phyloP scores from a whole-genome alignment of 2,888 invertebrate species.

The Stenurella melanura region DNA sequence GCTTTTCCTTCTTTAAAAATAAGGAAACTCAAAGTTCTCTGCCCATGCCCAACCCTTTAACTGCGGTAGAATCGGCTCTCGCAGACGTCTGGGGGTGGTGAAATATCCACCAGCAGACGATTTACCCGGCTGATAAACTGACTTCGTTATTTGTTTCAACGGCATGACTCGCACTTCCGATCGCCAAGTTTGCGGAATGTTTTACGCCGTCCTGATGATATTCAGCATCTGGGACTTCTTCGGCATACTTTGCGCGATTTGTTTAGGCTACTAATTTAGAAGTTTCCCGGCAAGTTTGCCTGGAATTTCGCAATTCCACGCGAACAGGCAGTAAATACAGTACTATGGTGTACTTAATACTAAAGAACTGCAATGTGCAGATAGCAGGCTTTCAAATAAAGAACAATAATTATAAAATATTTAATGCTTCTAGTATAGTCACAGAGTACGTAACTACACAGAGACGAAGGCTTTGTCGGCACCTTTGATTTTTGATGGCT shows the following conservation, averaged over 20 bases:
- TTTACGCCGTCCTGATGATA: conserved; percentile 5
- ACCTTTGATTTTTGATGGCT: too few species aligned
- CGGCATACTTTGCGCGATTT: conserved; percentile 9
- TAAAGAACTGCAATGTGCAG: too few species aligned
- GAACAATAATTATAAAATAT: too few species aligned
- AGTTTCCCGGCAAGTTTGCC: neutral
- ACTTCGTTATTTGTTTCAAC: conserved; percentile 16
- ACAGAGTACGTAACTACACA: too few species aligned
- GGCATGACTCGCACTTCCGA: neutral
- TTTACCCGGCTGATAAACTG: conserved; percentile 3
- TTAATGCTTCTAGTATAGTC: too few species aligned
- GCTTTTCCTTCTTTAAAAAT: neutral
- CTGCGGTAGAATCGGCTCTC: neutral
- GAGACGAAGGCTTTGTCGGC: too few species aligned
- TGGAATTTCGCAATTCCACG: neutral
- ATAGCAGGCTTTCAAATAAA: too few species aligned
- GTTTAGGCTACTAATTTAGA: conserved; percentile 5
- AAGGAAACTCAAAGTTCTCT: neutral
- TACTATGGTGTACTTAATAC: neutral
- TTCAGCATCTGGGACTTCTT: conserved; percentile 15
- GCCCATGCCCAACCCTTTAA: neutral
- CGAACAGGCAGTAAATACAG: neutral
- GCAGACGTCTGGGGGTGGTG: neutral
- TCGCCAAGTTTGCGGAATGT: conserved; percentile 10
- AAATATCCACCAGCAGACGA: neutral